These are phyloP conservation scores for Eptatretus burgeri DNA, from an alignment of 2,113 vertebrate genomes.

Conservation along the genomic window DNA sequence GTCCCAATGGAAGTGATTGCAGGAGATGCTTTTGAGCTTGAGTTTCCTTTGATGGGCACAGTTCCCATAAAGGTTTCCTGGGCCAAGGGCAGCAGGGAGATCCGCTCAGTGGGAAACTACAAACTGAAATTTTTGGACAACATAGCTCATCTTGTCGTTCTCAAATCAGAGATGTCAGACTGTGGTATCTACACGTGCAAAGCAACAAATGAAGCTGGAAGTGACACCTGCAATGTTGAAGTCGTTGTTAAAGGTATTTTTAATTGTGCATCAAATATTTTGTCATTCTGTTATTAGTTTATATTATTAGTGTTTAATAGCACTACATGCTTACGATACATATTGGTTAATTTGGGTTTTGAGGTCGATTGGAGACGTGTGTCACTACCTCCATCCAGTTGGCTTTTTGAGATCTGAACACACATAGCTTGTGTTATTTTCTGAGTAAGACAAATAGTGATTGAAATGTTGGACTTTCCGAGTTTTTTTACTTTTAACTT, in stretches of 20 bases:
- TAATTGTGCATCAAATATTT: too few relatives aligned
- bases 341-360: too few relatives aligned
- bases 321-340: too few relatives aligned
- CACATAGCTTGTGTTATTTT: too few relatives aligned
- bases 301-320: too few relatives aligned
- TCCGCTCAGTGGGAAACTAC: conserved; percentile 64
- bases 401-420: too few relatives aligned
- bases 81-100: conserved; percentile 87
- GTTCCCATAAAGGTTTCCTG: conserved; percentile 64
- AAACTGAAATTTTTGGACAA: conserved; percentile 58
- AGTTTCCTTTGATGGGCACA: conserved; percentile 62
- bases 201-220: conserved; percentile 51
- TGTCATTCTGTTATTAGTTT: too few relatives aligned
- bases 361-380: too few relatives aligned
- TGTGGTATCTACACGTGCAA: conserved; percentile 58
- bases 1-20: conserved; percentile 36
- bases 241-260: conserved; percentile 13
- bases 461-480: too few relatives aligned
- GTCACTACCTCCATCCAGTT: too few relatives aligned
- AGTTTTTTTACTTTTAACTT: too few relatives aligned
- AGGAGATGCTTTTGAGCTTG: conserved; percentile 47
- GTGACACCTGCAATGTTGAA: conserved; percentile 45
- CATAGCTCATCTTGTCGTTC: conserved; percentile 33
- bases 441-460: too few relatives aligned
- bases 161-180: conserved; percentile 55